phyloP scores from a whole-genome alignment of 2,888 invertebrate genomes.

The Platycheirus albimanus region DNA sequence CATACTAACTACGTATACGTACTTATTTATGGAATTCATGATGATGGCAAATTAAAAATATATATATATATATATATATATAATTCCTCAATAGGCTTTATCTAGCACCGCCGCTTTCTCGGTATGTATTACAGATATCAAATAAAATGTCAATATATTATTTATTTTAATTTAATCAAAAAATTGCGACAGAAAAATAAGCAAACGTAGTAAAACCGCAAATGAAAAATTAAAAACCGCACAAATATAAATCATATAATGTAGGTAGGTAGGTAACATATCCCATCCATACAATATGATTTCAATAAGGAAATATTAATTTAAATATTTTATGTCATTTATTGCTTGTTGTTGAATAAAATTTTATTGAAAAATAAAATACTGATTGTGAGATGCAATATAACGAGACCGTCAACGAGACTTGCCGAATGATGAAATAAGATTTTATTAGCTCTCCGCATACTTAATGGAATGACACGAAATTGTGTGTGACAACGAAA shows the following conservation, averaged over 20 bases:
- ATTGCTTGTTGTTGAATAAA: too few species aligned
- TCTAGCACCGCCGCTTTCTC: too few species aligned
- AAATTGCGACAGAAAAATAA: too few species aligned
- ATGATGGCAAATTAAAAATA: not conserved
- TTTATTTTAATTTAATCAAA: too few species aligned
- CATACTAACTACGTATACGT: slow-evolving; percentile 2
- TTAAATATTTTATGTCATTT: too few species aligned
- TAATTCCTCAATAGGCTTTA: too few species aligned
- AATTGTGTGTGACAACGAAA: slow-evolving; percentile 19
- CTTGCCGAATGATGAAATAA: slow-evolving; percentile 2
- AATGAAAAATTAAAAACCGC: not conserved
- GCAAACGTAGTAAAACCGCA: not conserved
- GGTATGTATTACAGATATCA: too few species aligned
- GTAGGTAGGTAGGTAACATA: too few species aligned
- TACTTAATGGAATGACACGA: slow-evolving; percentile 56
- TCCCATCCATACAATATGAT: too few species aligned
- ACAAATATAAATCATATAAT: not conserved
- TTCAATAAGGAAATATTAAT: too few species aligned
- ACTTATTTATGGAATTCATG: slow-evolving; percentile 21
- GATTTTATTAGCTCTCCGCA: slow-evolving; percentile 27
- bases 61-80: not conserved
- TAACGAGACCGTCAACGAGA: slow-evolving; percentile 25
- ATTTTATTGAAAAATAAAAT: not conserved
- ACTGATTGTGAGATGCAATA: slow-evolving; percentile 28
- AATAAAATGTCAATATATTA: too few species aligned